Evolutionary conservation across 2,797 vertebrate species (phyloP), one percentile per base, ranked within the genome.

Genomic region (Phrynocephalus vlangalii): DNA sequence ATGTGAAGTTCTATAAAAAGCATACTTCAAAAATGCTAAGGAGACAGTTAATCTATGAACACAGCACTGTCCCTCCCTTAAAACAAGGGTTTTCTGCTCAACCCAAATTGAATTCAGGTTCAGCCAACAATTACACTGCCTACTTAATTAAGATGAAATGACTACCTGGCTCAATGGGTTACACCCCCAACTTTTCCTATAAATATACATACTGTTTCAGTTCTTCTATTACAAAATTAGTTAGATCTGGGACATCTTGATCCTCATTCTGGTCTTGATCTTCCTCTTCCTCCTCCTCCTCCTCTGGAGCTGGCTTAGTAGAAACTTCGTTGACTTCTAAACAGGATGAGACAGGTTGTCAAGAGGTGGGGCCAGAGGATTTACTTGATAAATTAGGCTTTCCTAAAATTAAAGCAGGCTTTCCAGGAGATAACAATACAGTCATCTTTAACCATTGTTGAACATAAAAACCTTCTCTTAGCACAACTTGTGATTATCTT

Each of bases 181-280:
- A 72, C 72, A 60, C n/a, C 50, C 22, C 10, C 78, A 77, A 20
- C n/a, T 63, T 80, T 1, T 56, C 16, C 73, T n/a, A 85, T 88
- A 79, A 82, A 63, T 86, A 88, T 93, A 97, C 99, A 93, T 96
- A 99, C 99, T 96, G 98, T 96, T 99, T 98, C 91, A 99, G 97
- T 92, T 98, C 97, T 78, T 99, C 99, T 60, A 99, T 94, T 86
- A 93, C 94, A 94, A 99, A 99, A 95, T 97, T 95, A 15, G 98
- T 99, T 89, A 99, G 96, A 94, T 99, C 99, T 5, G 98, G 98
- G 84, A 99, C 50, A 82, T 98, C 96, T 0, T 98, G 98, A 56
- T 98, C 98, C 66, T 98, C 98, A 68, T 96, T 97, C 86, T 96
- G 97, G 86, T 98, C 97, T 68, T 97, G 96, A 76, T 97, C 97